Evolutionary conservation across 2,888 invertebrate genomes (phyloP).

Genomic region (Sisyra terminalis): DNA sequence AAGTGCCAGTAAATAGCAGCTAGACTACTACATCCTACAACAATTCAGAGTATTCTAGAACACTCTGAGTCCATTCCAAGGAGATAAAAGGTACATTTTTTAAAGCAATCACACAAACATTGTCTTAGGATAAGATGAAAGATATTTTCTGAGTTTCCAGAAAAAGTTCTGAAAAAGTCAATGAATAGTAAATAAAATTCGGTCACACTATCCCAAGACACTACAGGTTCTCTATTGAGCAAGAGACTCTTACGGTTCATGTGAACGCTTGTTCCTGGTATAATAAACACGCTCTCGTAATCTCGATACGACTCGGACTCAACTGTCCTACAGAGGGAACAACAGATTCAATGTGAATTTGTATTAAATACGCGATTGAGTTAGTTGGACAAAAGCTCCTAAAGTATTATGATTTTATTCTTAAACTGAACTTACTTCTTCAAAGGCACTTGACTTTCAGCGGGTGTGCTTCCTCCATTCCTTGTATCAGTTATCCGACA

Average conservation of each 20-base stretch:
- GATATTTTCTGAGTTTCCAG: slow-evolving; percentile 1
- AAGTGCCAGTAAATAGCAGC: slow-evolving; percentile 1
- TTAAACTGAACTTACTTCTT: slow-evolving; percentile 67
- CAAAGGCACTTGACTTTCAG: slow-evolving; percentile 95
- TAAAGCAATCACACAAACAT: slow-evolving; percentile 8
- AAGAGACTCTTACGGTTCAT: slow-evolving; percentile 35
- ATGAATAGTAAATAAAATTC: not conserved
- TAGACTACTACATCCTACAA: slow-evolving; percentile 1
- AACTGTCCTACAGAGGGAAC: slow-evolving; percentile 31
- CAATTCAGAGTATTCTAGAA: not conserved
- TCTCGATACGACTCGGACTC: slow-evolving; percentile 47
- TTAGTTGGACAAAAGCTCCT: not conserved
- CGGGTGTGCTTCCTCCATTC: slow-evolving; percentile 62
- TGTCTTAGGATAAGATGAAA: slow-evolving; percentile 3
- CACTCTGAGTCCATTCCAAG: slow-evolving; percentile 7
- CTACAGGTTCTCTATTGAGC: slow-evolving; percentile 8
- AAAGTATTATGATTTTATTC: not conserved
- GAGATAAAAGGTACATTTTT: not conserved
- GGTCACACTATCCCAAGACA: slow-evolving; percentile 4
- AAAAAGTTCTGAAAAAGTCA: not conserved
- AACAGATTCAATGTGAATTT: slow-evolving; percentile 10
- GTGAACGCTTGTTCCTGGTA: slow-evolving; percentile 46
- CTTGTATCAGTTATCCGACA: slow-evolving; percentile 89
- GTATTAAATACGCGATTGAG: too few relatives aligned
- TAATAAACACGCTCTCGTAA: slow-evolving; percentile 61